A percentile compares a stretch with the other conserved stretches of the same genome.
Evolutionary conservation across 2,797 vertebrate species (phyloP).

Genomic region (Momotus momota): DNA sequence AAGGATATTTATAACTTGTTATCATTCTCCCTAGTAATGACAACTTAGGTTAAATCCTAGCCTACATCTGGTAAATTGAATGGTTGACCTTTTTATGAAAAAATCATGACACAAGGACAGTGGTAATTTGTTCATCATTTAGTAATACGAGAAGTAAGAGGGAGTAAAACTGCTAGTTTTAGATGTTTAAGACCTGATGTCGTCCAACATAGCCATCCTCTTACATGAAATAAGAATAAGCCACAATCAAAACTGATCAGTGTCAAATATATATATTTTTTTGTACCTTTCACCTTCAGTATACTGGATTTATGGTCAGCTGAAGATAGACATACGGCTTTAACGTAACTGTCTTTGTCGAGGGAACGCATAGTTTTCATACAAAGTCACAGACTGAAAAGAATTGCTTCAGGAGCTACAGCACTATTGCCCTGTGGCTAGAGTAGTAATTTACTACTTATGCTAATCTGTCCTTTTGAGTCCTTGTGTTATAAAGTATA

Average conservation of each 20-base stretch:
- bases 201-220: background rate
- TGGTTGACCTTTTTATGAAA: background rate
- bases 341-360: background rate
- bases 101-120: background rate
- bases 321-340: background rate
- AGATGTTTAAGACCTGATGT: constrained; percentile 22
- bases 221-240: background rate
- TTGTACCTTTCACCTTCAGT: background rate
- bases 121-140: constrained; percentile 1
- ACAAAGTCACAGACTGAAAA: background rate
- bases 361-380: background rate
- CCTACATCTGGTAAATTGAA: background rate
- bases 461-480: background rate
- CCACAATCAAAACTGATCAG: background rate
- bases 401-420: background rate
- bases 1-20: background rate
- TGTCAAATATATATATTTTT: background rate
- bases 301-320: background rate
- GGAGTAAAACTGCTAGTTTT: background rate
- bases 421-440: background rate
- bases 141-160: background rate
- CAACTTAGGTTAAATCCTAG: background rate
- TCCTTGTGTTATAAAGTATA: background rate
- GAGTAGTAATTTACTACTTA: background rate
- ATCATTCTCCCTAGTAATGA: background rate